Evolutionary conservation across 2,888 invertebrate genomes (phyloP), one percentile per base, ranked within the genome.

Genomic region (Spialia ferax): DNA sequence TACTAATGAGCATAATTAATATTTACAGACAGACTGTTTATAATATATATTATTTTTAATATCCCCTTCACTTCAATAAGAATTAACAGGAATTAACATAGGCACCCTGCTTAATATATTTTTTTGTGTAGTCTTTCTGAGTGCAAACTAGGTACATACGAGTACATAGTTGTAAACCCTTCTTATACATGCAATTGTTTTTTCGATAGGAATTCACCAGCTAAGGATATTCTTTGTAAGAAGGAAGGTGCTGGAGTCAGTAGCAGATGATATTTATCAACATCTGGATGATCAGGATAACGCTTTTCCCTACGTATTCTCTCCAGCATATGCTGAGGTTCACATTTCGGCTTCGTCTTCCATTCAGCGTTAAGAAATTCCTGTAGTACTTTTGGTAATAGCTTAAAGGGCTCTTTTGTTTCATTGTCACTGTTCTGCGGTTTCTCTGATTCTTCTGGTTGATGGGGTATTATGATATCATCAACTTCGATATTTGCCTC

Each of bases 221-320:
- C 95, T 72, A 97, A 93, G 15, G 97, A 96, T 83, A 97, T 94
- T 79, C 96, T 94, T 84, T 97, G 96, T 70, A 97, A 86, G 85
- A 97, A 98, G 15, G 97, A 96, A 67, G 97, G 97, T 1, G 97
- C 96, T 61, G 96, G 96, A 77, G 98, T 98, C 56, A 96, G 95
- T 66, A 98, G 89, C 13, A 96, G 81, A 70, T 96, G 95, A 84
- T 96, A 97, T 79, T 95, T 95, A 50, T 92, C 83, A 13, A 90
- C 89, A 82, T 95, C 95, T 0, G 95, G 94, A 71, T 93, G 88
- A 79, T 96, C 95, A 7, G 94, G 94, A 66, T 95, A 95, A 32
- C 71, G 79, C 64, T 95, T 95, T 73, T 96, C 95, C 69, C 94
- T 94, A 2, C 96, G 94, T 69, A 97, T 96, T 76, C 95, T 95